phyloP scores from a whole-genome alignment of 2,113 vertebrate species.

The Falco punctatus region DNA sequence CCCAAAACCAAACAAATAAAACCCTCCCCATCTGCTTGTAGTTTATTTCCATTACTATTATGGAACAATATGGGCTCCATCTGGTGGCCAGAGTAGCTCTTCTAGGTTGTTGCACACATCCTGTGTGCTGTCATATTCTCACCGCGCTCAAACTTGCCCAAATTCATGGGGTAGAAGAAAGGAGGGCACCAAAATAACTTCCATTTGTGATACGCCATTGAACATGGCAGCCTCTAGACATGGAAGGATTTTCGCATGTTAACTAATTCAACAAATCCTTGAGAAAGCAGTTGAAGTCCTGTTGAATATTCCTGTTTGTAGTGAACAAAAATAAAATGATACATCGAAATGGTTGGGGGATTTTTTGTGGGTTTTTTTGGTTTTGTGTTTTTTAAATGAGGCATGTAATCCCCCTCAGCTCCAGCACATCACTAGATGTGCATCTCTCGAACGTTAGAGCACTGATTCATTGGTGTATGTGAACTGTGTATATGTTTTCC shows the following conservation, averaged over 20 bases:
- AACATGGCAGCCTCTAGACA: background rate
- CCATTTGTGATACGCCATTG: background rate
- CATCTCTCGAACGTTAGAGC: background rate
- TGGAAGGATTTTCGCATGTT: background rate
- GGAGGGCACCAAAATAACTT: background rate
- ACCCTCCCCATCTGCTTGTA: background rate
- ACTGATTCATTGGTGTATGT: background rate
- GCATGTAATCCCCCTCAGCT: background rate
- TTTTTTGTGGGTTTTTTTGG: too few species aligned
- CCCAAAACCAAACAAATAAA: background rate
- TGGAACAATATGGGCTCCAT: slow-evolving; percentile 72
- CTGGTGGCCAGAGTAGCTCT: slow-evolving; percentile 68
- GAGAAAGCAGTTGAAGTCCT: background rate
- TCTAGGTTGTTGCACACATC: background rate
- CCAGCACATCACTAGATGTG: background rate
- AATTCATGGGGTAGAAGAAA: background rate
- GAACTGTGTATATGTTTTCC: background rate
- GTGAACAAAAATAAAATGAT: background rate
- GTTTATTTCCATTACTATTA: background rate
- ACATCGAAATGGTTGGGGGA: background rate
- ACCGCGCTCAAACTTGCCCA: background rate
- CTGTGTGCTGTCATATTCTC: background rate
- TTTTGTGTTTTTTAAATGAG: background rate
- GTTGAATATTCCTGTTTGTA: background rate
- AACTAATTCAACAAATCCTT: background rate